Conservation (phyloP, 92 coral and sea anemone species). For the Epizoanthus stellaris region DNA sequence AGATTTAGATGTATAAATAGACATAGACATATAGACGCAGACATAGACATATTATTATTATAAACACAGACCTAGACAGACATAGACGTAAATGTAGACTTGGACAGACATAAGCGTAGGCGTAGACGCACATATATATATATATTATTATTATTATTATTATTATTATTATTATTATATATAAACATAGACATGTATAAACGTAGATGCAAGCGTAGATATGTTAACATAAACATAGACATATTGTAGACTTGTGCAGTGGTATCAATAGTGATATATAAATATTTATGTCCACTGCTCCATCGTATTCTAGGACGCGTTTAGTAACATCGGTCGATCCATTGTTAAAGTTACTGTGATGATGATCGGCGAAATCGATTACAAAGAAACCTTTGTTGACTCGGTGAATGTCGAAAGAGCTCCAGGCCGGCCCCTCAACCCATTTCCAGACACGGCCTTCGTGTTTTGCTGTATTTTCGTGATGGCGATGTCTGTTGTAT, state of each 20-base stretch:
- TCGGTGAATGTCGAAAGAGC: neutral
- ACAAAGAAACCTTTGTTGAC: conserved; percentile 46
- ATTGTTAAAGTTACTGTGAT: conserved; percentile 32
- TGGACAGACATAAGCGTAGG: too few relatives aligned
- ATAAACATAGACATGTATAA: too few relatives aligned
- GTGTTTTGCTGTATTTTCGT: conserved; percentile 42
- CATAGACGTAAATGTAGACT: too few relatives aligned
- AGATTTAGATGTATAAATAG: too few relatives aligned
- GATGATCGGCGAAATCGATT: conserved; percentile 53
- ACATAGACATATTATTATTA: too few relatives aligned
- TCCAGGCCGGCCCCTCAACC: conserved; percentile 29
- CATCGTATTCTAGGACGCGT: conserved; percentile 32
- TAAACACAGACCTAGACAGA: too few relatives aligned
- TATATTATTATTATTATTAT: too few relatives aligned
- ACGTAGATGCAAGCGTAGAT: too few relatives aligned
- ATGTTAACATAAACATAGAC: too few relatives aligned
- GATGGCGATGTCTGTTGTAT: conserved; percentile 27
- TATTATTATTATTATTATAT: too few relatives aligned
- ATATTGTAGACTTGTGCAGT: neutral
- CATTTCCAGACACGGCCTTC: conserved; percentile 33
- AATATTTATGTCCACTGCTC: neutral
- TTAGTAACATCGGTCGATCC: conserved; percentile 16
- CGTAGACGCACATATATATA: too few relatives aligned
- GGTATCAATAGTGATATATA: neutral
- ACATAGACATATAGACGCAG: conserved; percentile 11